Base-by-base conservation (phyloP, 2,888 invertebrate species). In the Trissonchulus latispiculum region DNA sequence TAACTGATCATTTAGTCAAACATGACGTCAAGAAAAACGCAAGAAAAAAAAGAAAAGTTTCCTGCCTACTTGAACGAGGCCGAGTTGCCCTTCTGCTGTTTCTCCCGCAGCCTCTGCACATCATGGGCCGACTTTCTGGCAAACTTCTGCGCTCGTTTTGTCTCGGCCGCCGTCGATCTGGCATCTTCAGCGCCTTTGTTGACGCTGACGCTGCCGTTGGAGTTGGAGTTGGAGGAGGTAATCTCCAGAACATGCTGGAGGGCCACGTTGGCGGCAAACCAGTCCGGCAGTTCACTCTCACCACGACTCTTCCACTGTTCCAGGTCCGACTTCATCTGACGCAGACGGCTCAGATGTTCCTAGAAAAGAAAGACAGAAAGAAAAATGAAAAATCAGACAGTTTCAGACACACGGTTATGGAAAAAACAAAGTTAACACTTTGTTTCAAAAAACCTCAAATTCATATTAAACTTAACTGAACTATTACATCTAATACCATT, bases 61-160 rank as follows among this genome's bases (percentile, higher is more conserved):
- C n/a, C n/a, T n/a, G n/a, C 59, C n/a, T n/a, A 59, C 59, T n/a
- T 59, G n/a, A 59, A 59, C 59, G n/a, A 59, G 18, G 59, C 59
- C n/a, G n/a, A n/a, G 18, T 18, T 23, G 18, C 18, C 18, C n/a
- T 59, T 59, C 59, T 18, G 59, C 59, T 59, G 59, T 18, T 59
- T 64, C 15, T 64, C 64, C 31, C 64, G 8, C 29, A 31, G 64
- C 28, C 28, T 28, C 29, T 33, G 64, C 64, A 64, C 64, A 15
- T 64, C 64, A n/a, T 64, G 29, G 33, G 64, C 64, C 8, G 64
- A 64, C 33, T 33, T 28, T 28, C 15, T 31, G 31, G 64, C 64
- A 8, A 64, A 29, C 64, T 64, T 64, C 15, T 28, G 15, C 8
- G 64, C 64, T 15, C 64, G 64, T 33, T 64, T 64, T 8, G 8